These are phyloP conservation scores for Macroteleia sp. DNA, from an alignment of 2,888 invertebrate genomes.

Conservation along the genomic window DNA sequence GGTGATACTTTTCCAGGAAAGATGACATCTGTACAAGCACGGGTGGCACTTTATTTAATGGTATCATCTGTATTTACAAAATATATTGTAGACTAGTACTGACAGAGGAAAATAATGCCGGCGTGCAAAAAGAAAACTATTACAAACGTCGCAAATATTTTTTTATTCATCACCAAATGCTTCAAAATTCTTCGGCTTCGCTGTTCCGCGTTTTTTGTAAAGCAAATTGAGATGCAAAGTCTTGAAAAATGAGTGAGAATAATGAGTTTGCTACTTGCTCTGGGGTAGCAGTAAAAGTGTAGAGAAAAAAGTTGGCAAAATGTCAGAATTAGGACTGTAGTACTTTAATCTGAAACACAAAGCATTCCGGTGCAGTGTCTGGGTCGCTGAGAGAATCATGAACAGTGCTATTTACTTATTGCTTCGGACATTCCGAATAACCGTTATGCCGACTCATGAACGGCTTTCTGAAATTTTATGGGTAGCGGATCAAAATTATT, in stretches of 20 bases:
- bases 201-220: too few species aligned
- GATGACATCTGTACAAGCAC: constrained; percentile 52
- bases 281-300: constrained; percentile 28
- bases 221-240: too few species aligned
- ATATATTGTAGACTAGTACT: too few species aligned
- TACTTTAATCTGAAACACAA: constrained; percentile 37
- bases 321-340: constrained; percentile 34
- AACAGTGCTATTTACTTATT: constrained; percentile 35
- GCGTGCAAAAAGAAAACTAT: too few species aligned
- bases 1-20: constrained; percentile 47
- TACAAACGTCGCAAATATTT: too few species aligned
- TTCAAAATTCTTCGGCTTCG: background rate
- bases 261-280: constrained; percentile 22
- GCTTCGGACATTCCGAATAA: constrained; percentile 24
- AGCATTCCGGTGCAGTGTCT: constrained; percentile 10
- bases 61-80: constrained; percentile 42
- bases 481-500: too few species aligned
- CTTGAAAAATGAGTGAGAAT: constrained; percentile 46
- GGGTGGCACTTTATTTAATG: constrained; percentile 52
- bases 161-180: constrained; percentile 19
- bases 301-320: constrained; percentile 34
- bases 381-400: constrained; percentile 21
- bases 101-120: too few species aligned
- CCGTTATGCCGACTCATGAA: background rate
- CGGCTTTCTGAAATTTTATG: constrained; percentile 1